These are phyloP conservation scores for Sitodiplosis mosellana DNA, from an alignment of 1,140 invertebrate genomes.

Conservation along the genomic window DNA sequence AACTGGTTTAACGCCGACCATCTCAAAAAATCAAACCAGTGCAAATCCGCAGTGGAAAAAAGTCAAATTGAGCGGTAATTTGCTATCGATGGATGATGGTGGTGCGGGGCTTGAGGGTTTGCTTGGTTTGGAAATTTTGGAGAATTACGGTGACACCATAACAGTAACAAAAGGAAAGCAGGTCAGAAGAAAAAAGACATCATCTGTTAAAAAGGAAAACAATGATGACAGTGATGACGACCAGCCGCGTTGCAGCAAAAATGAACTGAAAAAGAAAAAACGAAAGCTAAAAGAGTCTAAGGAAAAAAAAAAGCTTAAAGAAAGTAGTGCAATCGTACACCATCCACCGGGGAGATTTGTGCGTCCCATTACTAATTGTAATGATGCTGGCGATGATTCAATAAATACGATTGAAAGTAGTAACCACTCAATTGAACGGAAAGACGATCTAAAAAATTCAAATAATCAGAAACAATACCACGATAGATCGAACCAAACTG, in stretches of 20 bases:
- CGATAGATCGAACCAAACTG: no score
- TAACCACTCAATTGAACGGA: no score
- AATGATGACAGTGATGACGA: background rate
- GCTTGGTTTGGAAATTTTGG: conserved; percentile 21
- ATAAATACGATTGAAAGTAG: no score
- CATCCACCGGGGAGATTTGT: no score
- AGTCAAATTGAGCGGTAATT: conserved; percentile 21
- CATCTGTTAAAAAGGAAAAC: background rate
- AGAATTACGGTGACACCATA: conserved; percentile 15
- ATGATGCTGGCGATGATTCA: no score
- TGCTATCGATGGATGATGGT: conserved; percentile 15
- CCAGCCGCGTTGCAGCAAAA: background rate
- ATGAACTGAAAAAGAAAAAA: background rate
- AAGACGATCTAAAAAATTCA: no score
- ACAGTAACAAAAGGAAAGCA: conserved; percentile 9
- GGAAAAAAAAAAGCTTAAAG: background rate
- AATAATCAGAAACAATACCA: no score
- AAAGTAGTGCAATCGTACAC: background rate
- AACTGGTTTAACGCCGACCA: no score
- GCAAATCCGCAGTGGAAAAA: conserved; percentile 14
- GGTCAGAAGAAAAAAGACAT: background rate
- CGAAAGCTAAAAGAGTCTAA: background rate
- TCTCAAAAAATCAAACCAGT: background rate
- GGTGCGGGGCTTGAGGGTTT: conserved; percentile 18
- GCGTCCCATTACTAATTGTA: no score